phyloP scores from a whole-genome alignment of 1,140 invertebrate species.

The Dreissena rostriformis region DNA sequence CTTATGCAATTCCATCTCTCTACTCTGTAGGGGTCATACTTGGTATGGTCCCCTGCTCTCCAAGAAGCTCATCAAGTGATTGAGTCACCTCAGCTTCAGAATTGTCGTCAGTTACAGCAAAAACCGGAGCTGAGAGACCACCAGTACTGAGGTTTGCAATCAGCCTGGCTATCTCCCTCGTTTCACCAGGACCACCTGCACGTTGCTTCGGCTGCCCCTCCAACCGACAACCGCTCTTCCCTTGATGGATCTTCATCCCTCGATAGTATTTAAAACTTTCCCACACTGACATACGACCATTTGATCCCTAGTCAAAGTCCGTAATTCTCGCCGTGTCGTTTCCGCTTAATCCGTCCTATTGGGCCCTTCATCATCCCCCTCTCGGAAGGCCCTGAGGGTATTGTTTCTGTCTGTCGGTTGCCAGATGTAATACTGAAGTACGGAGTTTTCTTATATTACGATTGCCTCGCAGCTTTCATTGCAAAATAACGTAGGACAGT shows the following conservation, averaged over 20 bases:
- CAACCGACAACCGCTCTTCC: neutral
- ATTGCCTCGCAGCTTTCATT: too few species aligned
- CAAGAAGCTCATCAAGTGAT: conserved; percentile 4
- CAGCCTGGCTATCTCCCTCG: too few species aligned
- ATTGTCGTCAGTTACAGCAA: neutral
- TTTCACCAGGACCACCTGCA: neutral
- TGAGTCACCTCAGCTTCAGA: neutral
- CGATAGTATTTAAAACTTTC: neutral
- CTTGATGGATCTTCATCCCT: conserved; percentile 6
- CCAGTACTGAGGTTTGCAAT: neutral
- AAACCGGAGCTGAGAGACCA: neutral
- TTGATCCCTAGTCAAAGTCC: too few species aligned
- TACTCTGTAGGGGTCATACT: neutral
- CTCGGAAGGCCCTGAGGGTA: conserved; percentile 43
- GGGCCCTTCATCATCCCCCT: too few species aligned
- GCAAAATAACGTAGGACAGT: too few species aligned
- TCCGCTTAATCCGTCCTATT: too few species aligned
- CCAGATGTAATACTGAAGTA: too few species aligned
- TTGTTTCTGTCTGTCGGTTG: neutral
- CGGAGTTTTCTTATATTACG: too few species aligned
- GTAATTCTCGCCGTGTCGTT: too few species aligned
- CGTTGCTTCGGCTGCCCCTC: neutral
- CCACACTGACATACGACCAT: neutral
- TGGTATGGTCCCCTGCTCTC: neutral
- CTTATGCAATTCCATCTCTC: neutral